Evolutionary conservation across 2,888 invertebrate species (phyloP).

Genomic region (Drosophila atripex): DNA sequence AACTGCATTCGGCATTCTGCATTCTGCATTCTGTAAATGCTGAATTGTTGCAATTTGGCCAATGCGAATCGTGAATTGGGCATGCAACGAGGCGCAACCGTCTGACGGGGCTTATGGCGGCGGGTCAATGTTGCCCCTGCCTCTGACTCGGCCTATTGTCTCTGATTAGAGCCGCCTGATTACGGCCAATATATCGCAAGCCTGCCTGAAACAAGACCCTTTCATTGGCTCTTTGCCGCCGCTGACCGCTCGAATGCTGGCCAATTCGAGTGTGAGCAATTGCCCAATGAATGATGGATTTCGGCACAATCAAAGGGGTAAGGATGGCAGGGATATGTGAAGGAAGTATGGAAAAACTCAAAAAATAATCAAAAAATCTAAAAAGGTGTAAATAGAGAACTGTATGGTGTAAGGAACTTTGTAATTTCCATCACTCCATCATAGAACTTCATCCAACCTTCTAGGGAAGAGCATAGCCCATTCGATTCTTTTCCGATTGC

Average conservation of each 20-base stretch:
- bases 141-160: slow-evolving; percentile 3
- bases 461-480: slow-evolving; percentile 15
- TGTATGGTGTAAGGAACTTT: no score
- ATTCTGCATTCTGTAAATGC: slow-evolving; percentile 33
- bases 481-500: slow-evolving; percentile 27
- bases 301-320: slow-evolving; percentile 12
- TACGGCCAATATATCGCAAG: slow-evolving; percentile 52
- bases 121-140: slow-evolving; percentile 32
- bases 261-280: slow-evolving; percentile 66
- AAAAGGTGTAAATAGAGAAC: no score
- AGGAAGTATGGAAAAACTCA: background rate
- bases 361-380: background rate
- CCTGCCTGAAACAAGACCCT: slow-evolving; percentile 11
- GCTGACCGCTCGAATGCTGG: slow-evolving; percentile 18
- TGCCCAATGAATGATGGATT: slow-evolving; percentile 55
- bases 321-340: background rate
- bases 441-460: background rate
- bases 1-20: slow-evolving; percentile 5
- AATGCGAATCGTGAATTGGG: slow-evolving; percentile 31
- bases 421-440: no score
- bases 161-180: slow-evolving; percentile 69
- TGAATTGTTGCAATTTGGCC: slow-evolving; percentile 45
- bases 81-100: slow-evolving; percentile 36
- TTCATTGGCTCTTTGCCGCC: slow-evolving; percentile 16
- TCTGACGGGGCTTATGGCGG: background rate